Evolutionary conservation across 1,140 invertebrate species (phyloP), one percentile per base, ranked within the genome.

Genomic region (Euura saliciscinereae): DNA sequence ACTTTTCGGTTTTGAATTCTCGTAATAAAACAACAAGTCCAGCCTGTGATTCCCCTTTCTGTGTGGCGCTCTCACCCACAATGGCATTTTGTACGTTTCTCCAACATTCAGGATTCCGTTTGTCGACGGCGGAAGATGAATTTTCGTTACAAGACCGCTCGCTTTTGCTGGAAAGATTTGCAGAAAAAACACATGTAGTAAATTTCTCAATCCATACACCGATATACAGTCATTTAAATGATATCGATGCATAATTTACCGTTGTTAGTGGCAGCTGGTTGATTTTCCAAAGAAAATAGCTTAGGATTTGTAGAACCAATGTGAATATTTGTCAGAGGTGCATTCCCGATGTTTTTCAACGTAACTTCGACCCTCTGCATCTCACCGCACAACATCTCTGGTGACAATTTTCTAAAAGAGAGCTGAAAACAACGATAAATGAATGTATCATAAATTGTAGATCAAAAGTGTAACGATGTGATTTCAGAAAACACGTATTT

Each of bases 11-110:
- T 88, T 78, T 0, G 85, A 83, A 78, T 91, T 89, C 78, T 93
- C 91, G 82, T 95, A 95, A 80, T 94, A 94, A 79, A 94, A 93
- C 45, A 95, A 83, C 71, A 95, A 83, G 79, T 94, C 90, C 42
- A 94, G 82, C 5, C 87, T 86, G 78, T 92, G 90, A 8, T 87
- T 87, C 4, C 93, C 93, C 44, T 90, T 90, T 59, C 88, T 84
- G 73, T 90, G 88, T 5, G 92, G 91, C 1, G 93, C 93, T 77
- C 91, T 89, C 10, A 94, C 84, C 92, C 92, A 94, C 76, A 94
- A 85, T 43, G 89, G 88, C 69, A 92, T 83, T 42, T 86, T 89
- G n/a, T 90, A 84, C 4, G 81, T 88, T 73, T 90, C 86, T 6
- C 91, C 90, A 4, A 91, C 88, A 44, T 89, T 83, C 8, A 94